phyloP scores from a whole-genome alignment of 1,140 invertebrate species.

The Cyphomyrmex costatus region DNA sequence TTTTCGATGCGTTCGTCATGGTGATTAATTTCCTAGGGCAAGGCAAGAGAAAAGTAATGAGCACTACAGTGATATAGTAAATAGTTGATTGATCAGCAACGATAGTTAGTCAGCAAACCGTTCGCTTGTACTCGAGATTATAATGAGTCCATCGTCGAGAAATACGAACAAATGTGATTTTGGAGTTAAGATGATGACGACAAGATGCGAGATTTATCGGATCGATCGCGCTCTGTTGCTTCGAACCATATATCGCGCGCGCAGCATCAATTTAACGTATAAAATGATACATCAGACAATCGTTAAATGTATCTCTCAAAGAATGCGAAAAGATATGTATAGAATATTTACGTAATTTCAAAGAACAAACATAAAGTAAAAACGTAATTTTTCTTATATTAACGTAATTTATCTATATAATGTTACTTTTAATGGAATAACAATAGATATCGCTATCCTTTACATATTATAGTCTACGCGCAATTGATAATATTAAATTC shows the following conservation, averaged over 20 bases:
- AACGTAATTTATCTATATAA: too few species aligned
- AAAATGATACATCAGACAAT: neutral
- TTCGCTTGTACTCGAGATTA: neutral
- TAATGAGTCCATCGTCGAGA: neutral
- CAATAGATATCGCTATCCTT: too few species aligned
- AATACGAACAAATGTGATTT: slow-evolving; percentile 19
- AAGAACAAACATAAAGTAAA: neutral
- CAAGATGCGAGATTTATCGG: slow-evolving; percentile 1
- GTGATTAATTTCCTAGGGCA: slow-evolving; percentile 13
- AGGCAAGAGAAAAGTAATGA: neutral
- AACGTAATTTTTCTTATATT: neutral
- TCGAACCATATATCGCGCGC: neutral
- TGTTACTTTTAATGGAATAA: neutral
- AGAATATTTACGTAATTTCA: neutral
- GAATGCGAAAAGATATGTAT: neutral
- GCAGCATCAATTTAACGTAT: slow-evolving; percentile 10
- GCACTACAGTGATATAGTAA: neutral
- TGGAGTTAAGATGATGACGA: neutral
- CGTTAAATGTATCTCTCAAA: slow-evolving; percentile 5
- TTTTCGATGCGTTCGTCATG: slow-evolving; percentile 8
- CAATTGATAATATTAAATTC: neutral
- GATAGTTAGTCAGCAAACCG: neutral
- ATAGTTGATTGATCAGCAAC: neutral
- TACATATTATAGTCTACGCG: neutral
- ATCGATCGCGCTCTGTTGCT: neutral